These are phyloP conservation scores for Mergus octosetaceus DNA, from an alignment of 2,797 vertebrate species.

Conservation along the genomic window DNA sequence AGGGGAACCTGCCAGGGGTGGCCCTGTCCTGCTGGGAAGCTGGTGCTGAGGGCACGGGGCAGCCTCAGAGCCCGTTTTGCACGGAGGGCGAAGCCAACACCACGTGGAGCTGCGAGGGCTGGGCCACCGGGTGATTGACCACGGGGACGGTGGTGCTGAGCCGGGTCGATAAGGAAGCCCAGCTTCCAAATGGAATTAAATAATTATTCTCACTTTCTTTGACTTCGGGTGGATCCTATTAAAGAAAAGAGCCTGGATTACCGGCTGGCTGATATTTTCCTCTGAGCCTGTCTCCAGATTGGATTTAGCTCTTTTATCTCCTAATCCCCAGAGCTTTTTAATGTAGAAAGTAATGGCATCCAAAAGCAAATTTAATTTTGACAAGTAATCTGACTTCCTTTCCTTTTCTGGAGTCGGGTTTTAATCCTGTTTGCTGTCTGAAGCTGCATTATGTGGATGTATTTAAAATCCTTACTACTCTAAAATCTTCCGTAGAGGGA, in stretches of 20 bases:
- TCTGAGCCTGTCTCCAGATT: conserved; percentile 34
- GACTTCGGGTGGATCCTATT: conserved; percentile 22
- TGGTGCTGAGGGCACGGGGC: not conserved
- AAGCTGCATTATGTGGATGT: conserved; percentile 10
- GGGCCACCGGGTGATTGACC: not conserved
- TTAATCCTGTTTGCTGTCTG: conserved; percentile 39
- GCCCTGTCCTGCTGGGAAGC: not conserved
- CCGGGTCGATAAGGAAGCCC: not conserved
- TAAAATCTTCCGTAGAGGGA: not conserved
- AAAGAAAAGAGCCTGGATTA: conserved; percentile 34
- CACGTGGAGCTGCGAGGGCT: not conserved
- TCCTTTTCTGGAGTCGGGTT: not conserved
- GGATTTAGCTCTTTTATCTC: conserved; percentile 62
- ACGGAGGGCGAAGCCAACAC: not conserved
- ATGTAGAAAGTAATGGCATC: conserved; percentile 3
- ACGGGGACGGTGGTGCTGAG: not conserved
- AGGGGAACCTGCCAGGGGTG: not conserved
- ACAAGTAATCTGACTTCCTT: conserved; percentile 40
- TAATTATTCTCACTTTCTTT: conserved; percentile 35
- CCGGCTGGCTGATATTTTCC: conserved; percentile 31
- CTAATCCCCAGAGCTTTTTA: conserved; percentile 53
- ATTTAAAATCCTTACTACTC: not conserved
- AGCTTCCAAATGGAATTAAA: conserved; percentile 11
- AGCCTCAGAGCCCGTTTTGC: rapidly evolving
- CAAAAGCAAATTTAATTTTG: conserved; percentile 39